Evolutionary conservation across 2,797 vertebrate genomes (phyloP).

Genomic region (Psittacula echo): DNA sequence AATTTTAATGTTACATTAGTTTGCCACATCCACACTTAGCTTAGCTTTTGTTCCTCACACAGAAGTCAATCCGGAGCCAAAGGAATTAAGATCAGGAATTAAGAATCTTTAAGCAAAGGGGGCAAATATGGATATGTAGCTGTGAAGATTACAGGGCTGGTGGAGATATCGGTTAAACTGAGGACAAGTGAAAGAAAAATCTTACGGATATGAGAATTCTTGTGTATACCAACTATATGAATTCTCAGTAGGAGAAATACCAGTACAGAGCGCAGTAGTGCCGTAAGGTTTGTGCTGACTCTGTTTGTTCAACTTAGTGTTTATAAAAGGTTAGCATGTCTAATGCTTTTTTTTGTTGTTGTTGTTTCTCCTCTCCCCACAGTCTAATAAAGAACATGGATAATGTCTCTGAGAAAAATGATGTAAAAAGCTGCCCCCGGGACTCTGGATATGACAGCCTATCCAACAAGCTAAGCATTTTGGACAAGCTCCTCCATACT

Average conservation of each 20-base stretch:
- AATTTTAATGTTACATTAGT: not conserved
- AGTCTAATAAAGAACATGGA: slow-evolving; percentile 87
- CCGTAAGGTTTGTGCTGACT: not conserved
- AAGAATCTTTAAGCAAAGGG: not conserved
- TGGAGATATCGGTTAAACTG: not conserved
- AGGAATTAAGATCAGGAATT: not conserved
- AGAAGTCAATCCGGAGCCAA: not conserved
- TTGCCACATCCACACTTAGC: not conserved
- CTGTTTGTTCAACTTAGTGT: not conserved
- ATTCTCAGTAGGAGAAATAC: not conserved
- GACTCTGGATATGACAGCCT: slow-evolving; percentile 92
- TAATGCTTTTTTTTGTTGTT: not conserved
- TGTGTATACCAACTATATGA: not conserved
- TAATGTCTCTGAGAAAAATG: slow-evolving; percentile 78
- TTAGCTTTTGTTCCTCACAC: not conserved
- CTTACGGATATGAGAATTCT: not conserved
- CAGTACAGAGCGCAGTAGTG: not conserved
- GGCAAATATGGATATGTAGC: not conserved
- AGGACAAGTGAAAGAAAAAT: not conserved
- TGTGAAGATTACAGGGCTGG: not conserved
- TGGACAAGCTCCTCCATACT: slow-evolving; percentile 90
- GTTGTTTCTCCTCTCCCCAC: not conserved
- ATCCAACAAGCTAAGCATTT: slow-evolving; percentile 87
- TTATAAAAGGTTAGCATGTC: not conserved
- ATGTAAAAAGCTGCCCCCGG: slow-evolving; percentile 75